Evolutionary conservation across 2,888 invertebrate species (phyloP).

Genomic region (Nomada ruficornis): DNA sequence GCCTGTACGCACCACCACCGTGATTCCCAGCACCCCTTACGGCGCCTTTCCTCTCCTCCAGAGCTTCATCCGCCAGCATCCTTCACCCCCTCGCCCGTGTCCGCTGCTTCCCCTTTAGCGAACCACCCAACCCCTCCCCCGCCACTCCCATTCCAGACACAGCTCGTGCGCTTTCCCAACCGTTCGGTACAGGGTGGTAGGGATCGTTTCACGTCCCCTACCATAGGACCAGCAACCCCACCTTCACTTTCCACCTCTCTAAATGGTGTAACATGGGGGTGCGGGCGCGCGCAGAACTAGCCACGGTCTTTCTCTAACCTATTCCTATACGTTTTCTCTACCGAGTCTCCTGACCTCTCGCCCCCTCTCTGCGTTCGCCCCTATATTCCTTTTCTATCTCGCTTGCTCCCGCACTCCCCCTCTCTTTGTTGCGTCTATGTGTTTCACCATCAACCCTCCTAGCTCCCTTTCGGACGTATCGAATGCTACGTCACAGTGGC

Average conservation of each 20-base stretch:
- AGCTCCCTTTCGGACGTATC: conserved; percentile 77
- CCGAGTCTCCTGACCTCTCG: conserved; percentile 37
- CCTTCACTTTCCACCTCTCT: conserved; percentile 62
- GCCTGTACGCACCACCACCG: conserved; percentile 69
- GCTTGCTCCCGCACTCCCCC: background rate
- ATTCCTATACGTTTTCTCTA: conserved; percentile 45
- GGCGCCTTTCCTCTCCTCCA: conserved; percentile 60
- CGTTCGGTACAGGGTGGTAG: conserved; percentile 46
- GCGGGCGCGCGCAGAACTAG: conserved; percentile 59
- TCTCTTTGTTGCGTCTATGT: background rate
- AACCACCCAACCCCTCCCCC: conserved; percentile 28
- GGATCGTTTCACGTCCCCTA: conserved; percentile 64
- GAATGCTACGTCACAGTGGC: conserved; percentile 81
- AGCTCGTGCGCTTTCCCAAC: conserved; percentile 60
- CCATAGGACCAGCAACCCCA: conserved; percentile 54
- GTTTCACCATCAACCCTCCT: conserved; percentile 49
- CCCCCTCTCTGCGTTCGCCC: background rate
- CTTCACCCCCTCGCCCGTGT: conserved; percentile 46
- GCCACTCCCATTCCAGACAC: conserved; percentile 54
- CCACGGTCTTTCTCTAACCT: conserved; percentile 27
- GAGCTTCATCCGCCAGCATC: conserved; percentile 58
- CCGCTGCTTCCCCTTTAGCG: conserved; percentile 1
- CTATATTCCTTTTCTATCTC: conserved; percentile 23
- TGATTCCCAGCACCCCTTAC: conserved; percentile 72
- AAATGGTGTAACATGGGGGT: conserved; percentile 47